Conservation (phyloP, 2,113 vertebrate genomes). For the Chaenocephalus aceratus region DNA sequence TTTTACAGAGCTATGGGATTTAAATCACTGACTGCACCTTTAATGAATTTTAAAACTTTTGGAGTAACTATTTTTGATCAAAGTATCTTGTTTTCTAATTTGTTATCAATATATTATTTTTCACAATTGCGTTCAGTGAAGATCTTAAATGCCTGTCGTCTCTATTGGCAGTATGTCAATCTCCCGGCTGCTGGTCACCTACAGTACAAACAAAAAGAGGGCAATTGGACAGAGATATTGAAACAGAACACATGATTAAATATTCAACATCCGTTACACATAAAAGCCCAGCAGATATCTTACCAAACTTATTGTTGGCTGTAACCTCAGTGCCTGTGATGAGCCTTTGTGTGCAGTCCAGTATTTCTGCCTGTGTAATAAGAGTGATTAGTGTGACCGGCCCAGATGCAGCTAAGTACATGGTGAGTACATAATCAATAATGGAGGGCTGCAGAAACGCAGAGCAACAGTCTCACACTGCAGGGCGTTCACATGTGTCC, state of each 20-base stretch:
- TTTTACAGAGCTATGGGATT: background rate
- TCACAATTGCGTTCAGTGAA: background rate
- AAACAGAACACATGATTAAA: constrained; percentile 43
- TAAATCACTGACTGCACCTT: background rate
- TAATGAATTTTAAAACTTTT: background rate
- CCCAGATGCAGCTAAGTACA: constrained; percentile 51
- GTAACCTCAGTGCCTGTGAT: constrained; percentile 45
- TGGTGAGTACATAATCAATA: constrained; percentile 69
- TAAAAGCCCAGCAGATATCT: constrained; percentile 13
- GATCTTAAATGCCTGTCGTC: background rate
- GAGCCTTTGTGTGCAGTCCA: constrained; percentile 44
- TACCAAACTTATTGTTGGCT: constrained; percentile 23
- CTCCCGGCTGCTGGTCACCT: background rate
- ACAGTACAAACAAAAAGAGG: background rate
- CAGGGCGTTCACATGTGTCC: constrained; percentile 29
- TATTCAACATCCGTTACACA: constrained; percentile 33
- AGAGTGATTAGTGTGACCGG: constrained; percentile 60
- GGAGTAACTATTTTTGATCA: no score
- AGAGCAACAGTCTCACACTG: constrained; percentile 30
- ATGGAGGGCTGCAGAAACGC: constrained; percentile 64
- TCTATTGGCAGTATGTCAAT: background rate
- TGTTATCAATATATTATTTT: background rate
- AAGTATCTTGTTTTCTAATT: background rate
- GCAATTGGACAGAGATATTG: constrained; percentile 6
- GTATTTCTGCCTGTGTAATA: constrained; percentile 55